phyloP scores from a whole-genome alignment of 2,113 vertebrate species.

The Trachemys scripta region DNA sequence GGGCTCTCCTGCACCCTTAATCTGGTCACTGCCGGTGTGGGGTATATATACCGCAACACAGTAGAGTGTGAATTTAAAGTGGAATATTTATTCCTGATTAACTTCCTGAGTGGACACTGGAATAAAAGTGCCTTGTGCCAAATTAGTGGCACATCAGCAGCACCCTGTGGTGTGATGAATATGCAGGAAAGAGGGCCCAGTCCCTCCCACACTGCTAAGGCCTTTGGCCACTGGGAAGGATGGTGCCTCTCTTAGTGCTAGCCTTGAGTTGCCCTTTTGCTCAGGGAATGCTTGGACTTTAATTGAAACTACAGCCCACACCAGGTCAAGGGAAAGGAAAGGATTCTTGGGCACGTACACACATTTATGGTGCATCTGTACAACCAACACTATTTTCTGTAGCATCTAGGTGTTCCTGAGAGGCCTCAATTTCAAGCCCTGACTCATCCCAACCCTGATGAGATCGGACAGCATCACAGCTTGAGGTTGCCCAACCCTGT shows the following conservation, averaged over 20 bases:
- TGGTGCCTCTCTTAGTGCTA: background rate
- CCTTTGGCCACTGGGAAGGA: background rate
- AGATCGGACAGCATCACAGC: slow-evolving; percentile 54
- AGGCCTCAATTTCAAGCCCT: background rate
- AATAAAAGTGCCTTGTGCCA: background rate
- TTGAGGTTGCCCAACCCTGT: slow-evolving; percentile 48
- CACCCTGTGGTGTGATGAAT: background rate
- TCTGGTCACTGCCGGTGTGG: background rate
- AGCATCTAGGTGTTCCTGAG: background rate
- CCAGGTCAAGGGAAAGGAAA: background rate
- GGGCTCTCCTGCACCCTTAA: background rate
- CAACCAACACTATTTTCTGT: accelerated
- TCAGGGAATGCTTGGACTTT: background rate
- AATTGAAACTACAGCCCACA: background rate
- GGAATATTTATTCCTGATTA: background rate
- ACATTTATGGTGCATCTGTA: background rate
- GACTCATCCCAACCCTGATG: slow-evolving; percentile 35
- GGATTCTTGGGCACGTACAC: background rate
- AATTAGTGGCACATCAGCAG: background rate
- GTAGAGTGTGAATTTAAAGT: background rate
- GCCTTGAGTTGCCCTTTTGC: accelerated
- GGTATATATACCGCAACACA: background rate
- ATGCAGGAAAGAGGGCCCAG: background rate
- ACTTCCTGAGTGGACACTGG: background rate
- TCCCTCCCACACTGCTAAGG: background rate